Evolutionary conservation across 1,140 invertebrate species (phyloP), one percentile per base, ranked within the genome.

Genomic region (Drosophila burlai): DNA sequence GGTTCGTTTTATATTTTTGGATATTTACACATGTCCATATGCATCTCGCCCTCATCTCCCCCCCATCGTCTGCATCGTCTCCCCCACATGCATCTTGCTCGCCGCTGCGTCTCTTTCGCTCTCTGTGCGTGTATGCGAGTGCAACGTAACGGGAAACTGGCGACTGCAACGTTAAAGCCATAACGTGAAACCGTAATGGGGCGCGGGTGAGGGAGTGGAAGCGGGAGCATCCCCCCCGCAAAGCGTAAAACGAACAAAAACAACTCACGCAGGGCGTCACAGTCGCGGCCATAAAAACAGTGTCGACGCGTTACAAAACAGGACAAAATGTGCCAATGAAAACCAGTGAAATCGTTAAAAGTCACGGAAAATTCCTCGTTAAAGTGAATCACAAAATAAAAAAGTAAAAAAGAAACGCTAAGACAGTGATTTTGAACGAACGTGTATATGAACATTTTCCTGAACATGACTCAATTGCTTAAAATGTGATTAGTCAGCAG

Each of bases 1-100:
- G 77, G 78, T 87, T 77, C 75, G 73, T 76, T 76, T 87, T 87
- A 87, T 87, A 87, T 87, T 87, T 87, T 87, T 87, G 84, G 84
- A 87, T 81, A 84, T 87, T 83, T 87, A 89, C 84, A 87, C 79
- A 65, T 69, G 67, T 69, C 54, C 76, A 79, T 76, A 67, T 69
- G 55, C 75, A 57, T 57, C 36, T 57, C 15, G 54, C 49, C 49
- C 64, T 54, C 43, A 45, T 29, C 42, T 42, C 63, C 38, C 26
- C 18, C 18, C 66, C 18, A 16, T 57, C 36, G 54, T 57, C 64
- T 49, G 76, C 55, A 63, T 66, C 29, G 50, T 52, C 58, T 61
- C n/a, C 54, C 38, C 54, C 76, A 79, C 66, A 67, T 62, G 62
- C 74, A 55, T 55, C 52, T 55, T 55, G 52, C 49, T 40, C 58